Evolutionary conservation across 2,113 vertebrate genomes (phyloP), one percentile per base, ranked within the genome.

Genomic region (Argyrosomus japonicus): DNA sequence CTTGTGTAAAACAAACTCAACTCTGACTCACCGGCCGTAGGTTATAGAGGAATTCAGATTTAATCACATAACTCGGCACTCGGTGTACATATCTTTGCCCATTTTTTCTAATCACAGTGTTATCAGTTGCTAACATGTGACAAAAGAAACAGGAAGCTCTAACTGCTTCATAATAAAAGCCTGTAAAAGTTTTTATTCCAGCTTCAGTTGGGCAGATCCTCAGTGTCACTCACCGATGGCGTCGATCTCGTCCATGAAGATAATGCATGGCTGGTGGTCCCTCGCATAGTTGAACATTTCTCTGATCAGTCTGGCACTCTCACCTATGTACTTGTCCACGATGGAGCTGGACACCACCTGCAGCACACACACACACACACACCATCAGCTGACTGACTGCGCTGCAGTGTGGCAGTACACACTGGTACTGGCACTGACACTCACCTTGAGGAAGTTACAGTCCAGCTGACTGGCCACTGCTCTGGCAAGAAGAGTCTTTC

Each of bases 171-270:
- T 13, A 56, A 56, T 36, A n/a, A 17, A 54, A 54, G 29, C 36
- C 36, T 40, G 36, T 40, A 32, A 32, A 32, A 32, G 32, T 32
- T 32, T 32, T 32, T 32, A 8, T 40, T 40, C 36, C 36, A 40
- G 36, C 36, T 40, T 40, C 36, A 40, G 36, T 40, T 40, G 8
- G 8, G 36, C 45, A 36, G 36, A 47, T 50, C 18, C 0, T 36
- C 2, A 48, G 10, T 0, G 21, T 47, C 8, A 77, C 92, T 87
- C 69, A 99, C 98, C 98, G 17, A 99, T 99, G 72, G 98, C 98
- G 88, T 99, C 98, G 18, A 99, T 99, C 95, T 99, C 98, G 87
- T 99, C 98, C 98, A 99, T 99, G 87, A 99, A 99, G 87, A 99
- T 99, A 88, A 99, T 99, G 88, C 98, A 99, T 0, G 98, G 98